Percentiles rank a stretch among this genome's conserved stretches.
Conservation (phyloP, 1,140 invertebrate species). For the Ceratosolen fusciceps region DNA sequence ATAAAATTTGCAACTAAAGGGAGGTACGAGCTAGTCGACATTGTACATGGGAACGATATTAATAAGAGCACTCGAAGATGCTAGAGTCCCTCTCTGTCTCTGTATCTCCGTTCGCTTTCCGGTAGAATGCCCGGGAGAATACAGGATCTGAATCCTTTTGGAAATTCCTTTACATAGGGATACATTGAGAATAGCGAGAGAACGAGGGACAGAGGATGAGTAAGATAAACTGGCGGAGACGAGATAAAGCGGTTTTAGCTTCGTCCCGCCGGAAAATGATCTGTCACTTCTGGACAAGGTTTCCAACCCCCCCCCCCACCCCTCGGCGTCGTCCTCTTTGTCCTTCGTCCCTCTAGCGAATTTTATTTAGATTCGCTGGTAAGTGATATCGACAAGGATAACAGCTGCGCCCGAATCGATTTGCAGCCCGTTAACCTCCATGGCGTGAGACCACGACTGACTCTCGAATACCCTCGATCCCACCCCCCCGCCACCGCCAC, state of each 20-base stretch:
- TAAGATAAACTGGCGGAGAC: no score
- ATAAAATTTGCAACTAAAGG: no score
- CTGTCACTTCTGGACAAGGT: conserved; percentile 62
- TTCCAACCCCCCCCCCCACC: neutral
- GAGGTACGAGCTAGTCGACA: no score
- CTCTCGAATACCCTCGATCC: no score
- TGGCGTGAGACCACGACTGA: neutral
- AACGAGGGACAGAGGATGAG: no score
- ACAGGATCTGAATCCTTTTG: no score
- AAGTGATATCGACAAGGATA: conserved; percentile 28
- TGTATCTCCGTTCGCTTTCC: neutral
- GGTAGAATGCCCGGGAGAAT: no score
- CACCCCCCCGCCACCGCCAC: no score
- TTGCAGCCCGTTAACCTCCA: neutral
- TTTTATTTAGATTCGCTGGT: conserved; percentile 56
- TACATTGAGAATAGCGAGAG: neutral
- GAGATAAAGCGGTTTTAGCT: conserved; percentile 52
- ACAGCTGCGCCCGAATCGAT: conserved; percentile 28
- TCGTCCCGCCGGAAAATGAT: conserved; percentile 63
- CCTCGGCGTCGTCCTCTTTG: no score
- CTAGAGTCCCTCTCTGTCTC: neutral
- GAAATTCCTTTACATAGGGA: neutral
- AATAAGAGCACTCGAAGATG: neutral
- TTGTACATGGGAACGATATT: neutral
- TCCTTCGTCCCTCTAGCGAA: neutral